Base-by-base conservation (phyloP, 2,797 vertebrate genomes). In the Ctenopoma kingsleyae region DNA sequence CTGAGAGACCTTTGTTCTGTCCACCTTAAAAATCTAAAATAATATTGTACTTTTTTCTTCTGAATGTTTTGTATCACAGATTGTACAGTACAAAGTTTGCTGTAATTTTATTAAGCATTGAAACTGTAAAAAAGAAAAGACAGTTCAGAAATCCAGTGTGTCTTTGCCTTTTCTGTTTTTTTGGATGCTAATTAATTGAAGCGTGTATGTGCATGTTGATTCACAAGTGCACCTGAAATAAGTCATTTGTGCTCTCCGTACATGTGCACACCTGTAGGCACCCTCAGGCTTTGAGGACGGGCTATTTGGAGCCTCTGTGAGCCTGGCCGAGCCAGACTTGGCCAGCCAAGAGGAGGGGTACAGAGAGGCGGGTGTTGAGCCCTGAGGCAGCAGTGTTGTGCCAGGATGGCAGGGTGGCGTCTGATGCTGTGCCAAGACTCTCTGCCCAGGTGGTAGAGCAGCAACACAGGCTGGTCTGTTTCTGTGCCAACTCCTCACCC, bases 391-490 rank as follows among this genome's bases (percentile, higher is more conserved):
- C 82, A 56, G 79, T 41, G 74, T 74, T 67, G 86, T 87, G 89
- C 87, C 91, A 91, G 89, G 84, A 90, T 92, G 93, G 90, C 91
- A 89, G 88, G 89, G 82, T 74, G 87, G 78, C 41, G 89, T 93
- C 89, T 94, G 93, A 94, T 91, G 91, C 71, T 43, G 85, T 89
- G 92, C 93, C 94, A 94, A 89, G 84, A 87, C 73, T 86, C 81
- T 82, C 91, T 90, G 87, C 90, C 92, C 92, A 94, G 94, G 94
- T 94, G 94, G 91, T 87, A 74, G 90, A 89, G 89, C 86, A 87
- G 85, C 90, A 92, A 92, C 93, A 94, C 91, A 93, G 93, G 80
- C 89, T 89, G 86, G 81, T 87, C 87, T 94, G 92, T 95, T 93
- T 90, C 86, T 75, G 73, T 90, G 90, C 93, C 93, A 94, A 86